These are phyloP conservation scores for Drosophila algonquin DNA, from an alignment of 2,888 invertebrate species.

Conservation along the genomic window DNA sequence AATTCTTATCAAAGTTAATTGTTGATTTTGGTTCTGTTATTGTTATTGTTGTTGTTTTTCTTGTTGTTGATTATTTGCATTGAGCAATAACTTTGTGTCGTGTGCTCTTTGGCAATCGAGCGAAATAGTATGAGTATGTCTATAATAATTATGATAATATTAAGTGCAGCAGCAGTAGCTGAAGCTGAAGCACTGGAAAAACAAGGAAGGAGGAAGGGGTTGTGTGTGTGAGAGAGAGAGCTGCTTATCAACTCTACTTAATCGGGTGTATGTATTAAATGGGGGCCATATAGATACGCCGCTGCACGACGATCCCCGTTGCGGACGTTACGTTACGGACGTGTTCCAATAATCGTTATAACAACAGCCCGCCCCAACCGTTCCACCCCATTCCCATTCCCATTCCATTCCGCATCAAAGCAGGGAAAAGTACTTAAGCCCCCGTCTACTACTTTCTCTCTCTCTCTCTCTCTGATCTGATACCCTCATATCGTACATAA, in stretches of 20 bases:
- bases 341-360: constrained; percentile 9
- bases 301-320: constrained; percentile 18
- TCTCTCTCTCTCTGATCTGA: background rate
- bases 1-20: constrained; percentile 33
- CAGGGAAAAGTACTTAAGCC: constrained; percentile 41
- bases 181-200: constrained; percentile 18
- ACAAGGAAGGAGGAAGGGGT: constrained; percentile 21
- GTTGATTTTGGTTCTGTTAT: constrained; percentile 13
- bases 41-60: background rate
- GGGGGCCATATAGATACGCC: constrained; percentile 39
- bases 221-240: too few species aligned
- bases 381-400: constrained; percentile 3
- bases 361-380: background rate
- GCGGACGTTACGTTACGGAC: background rate
- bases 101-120: too few species aligned
- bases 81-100: constrained; percentile 10
- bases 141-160: constrained; percentile 39
- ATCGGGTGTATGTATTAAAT: constrained; percentile 17
- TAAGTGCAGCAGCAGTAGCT: constrained; percentile 23
- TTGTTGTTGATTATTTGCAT: constrained; percentile 27
- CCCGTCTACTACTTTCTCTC: background rate
- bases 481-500: background rate
- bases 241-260: constrained; percentile 31
- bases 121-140: background rate
- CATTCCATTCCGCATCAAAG: constrained; percentile 19